Evolutionary conservation across 2,113 vertebrate genomes (phyloP).

Genomic region (Myrmophylax atrothorax): DNA sequence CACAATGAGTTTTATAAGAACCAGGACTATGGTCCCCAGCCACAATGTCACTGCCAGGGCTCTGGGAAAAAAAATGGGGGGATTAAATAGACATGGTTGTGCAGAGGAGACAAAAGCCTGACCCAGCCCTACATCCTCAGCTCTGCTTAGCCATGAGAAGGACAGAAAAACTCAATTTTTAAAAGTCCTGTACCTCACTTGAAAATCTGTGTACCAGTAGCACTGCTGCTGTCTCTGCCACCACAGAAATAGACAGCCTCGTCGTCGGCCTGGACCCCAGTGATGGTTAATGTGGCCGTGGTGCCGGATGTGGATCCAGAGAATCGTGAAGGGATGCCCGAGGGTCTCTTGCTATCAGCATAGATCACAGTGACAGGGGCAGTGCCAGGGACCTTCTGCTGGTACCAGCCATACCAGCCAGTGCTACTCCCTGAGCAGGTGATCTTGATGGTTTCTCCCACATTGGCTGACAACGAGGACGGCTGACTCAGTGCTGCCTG

Average conservation of each 20-base stretch:
- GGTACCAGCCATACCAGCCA: not conserved
- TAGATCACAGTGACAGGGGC: not conserved
- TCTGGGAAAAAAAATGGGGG: not conserved
- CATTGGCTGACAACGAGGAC: not conserved
- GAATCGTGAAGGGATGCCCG: not conserved
- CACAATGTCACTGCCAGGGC: too few relatives aligned
- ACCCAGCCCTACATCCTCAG: too few relatives aligned
- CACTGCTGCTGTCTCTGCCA: not conserved
- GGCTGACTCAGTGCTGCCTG: not conserved
- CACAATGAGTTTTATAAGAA: too few relatives aligned
- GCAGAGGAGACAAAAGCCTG: too few relatives aligned
- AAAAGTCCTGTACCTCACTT: not conserved
- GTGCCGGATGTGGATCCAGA: not conserved
- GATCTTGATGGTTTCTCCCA: not conserved
- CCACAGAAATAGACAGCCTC: not conserved
- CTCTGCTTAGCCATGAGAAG: not conserved
- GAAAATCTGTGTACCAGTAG: not conserved
- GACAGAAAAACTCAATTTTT: not conserved
- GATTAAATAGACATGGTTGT: not conserved
- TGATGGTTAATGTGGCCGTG: not conserved
- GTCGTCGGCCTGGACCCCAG: not conserved
- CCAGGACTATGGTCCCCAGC: too few relatives aligned
- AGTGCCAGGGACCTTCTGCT: not conserved
- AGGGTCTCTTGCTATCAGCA: fast-evolving
- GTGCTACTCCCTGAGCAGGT: not conserved